A percentile compares a stretch with the other conserved stretches of the same genome.
These are phyloP conservation scores for Nannoperca australis DNA, from an alignment of 2,797 vertebrate genomes.

Conservation along the genomic window DNA sequence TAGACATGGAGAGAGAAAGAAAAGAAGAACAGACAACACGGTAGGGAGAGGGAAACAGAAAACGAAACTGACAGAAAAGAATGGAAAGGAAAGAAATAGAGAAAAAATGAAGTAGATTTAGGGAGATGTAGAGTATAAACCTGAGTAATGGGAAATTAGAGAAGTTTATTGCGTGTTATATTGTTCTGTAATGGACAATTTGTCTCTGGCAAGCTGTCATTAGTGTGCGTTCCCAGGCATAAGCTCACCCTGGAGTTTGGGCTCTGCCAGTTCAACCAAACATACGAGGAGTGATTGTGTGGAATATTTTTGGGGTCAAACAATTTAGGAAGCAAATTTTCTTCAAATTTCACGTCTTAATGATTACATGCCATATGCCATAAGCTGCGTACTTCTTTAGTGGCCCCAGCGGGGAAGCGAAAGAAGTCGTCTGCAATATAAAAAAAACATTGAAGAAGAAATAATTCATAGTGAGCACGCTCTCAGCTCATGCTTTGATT, in stretches of 20 bases:
- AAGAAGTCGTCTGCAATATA: slow-evolving; percentile 22
- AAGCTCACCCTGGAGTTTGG: slow-evolving; percentile 41
- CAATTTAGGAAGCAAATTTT: slow-evolving; percentile 52
- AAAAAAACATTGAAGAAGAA: slow-evolving; percentile 19
- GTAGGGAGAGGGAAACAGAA: slow-evolving; percentile 22
- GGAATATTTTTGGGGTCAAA: slow-evolving; percentile 40
- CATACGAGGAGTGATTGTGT: slow-evolving; percentile 36
- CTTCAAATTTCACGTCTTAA: slow-evolving; percentile 50
- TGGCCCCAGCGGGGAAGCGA: slow-evolving; percentile 28
- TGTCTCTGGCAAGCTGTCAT: slow-evolving; percentile 59
- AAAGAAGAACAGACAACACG: slow-evolving; percentile 23
- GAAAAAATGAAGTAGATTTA: slow-evolving; percentile 42
- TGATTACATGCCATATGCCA: slow-evolving; percentile 32
- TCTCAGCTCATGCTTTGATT: slow-evolving; percentile 51
- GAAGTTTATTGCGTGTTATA: slow-evolving; percentile 74
- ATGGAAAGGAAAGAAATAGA: slow-evolving; percentile 13
- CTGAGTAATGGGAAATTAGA: slow-evolving; percentile 64
- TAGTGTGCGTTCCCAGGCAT: slow-evolving; percentile 46
- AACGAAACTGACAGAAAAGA: slow-evolving; percentile 25
- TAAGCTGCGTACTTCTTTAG: slow-evolving; percentile 13
- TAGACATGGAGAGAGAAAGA: slow-evolving; percentile 29
- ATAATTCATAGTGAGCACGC: slow-evolving; percentile 33
- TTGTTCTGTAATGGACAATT: slow-evolving; percentile 74
- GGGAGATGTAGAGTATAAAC: slow-evolving; percentile 48
- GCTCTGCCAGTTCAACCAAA: slow-evolving; percentile 55